These are phyloP conservation scores for Hyaena hyaena DNA, from an alignment of 2,113 vertebrate species.

Conservation along the genomic window DNA sequence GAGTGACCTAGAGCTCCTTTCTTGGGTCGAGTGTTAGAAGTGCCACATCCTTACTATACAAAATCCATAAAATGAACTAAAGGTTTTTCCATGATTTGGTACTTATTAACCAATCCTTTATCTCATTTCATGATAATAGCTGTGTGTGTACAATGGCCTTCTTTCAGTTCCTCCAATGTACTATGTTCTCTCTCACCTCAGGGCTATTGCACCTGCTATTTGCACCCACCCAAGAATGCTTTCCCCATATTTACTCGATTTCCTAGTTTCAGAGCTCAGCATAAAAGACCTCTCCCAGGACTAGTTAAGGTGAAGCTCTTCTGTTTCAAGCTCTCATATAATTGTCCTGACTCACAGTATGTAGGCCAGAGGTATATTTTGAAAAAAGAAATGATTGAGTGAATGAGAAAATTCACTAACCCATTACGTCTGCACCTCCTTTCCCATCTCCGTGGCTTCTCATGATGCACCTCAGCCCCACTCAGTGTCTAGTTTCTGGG, in stretches of 20 bases:
- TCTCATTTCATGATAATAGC: background rate
- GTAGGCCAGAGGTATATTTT: background rate
- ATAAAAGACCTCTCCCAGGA: background rate
- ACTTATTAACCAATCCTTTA: background rate
- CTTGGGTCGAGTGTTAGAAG: background rate
- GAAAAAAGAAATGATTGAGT: background rate
- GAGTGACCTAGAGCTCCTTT: background rate
- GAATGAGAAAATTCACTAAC: background rate
- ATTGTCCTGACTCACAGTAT: background rate
- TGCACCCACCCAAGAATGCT: background rate
- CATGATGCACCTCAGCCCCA: fast-evolving
- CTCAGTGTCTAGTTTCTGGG: background rate
- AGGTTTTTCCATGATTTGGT: background rate
- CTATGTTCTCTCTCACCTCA: background rate
- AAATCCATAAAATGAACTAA: background rate
- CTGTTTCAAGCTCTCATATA: background rate
- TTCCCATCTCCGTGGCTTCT: background rate
- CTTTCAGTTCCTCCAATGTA: background rate
- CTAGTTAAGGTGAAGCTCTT: background rate
- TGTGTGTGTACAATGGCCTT: background rate
- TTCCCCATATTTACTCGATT: background rate
- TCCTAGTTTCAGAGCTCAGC: background rate
- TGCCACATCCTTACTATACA: background rate
- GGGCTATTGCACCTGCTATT: background rate
- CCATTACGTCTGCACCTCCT: background rate